phyloP scores from a whole-genome alignment of 2,113 vertebrate genomes.

The Pelobates fuscus region DNA sequence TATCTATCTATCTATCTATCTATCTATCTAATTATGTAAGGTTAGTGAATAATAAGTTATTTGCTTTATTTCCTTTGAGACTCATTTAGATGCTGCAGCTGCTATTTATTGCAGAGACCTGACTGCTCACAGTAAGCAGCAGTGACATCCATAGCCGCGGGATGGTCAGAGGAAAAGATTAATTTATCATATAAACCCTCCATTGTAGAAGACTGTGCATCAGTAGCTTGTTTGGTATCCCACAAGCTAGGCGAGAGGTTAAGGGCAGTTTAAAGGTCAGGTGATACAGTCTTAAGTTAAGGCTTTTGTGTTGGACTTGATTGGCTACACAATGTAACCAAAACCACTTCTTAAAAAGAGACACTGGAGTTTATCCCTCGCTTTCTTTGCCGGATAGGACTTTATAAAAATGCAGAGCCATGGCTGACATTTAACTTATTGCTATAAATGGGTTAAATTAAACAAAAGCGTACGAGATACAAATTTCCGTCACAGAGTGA shows the following conservation, averaged over 20 bases:
- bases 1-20: not conserved
- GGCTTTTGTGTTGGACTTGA: slow-evolving; percentile 8
- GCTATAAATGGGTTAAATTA: not conserved
- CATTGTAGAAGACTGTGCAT: slow-evolving; percentile 22
- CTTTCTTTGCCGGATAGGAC: not conserved
- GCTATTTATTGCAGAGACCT: slow-evolving; percentile 6
- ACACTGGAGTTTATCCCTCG: not conserved
- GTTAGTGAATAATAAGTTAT: slow-evolving; percentile 17
- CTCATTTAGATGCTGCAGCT: slow-evolving; percentile 19
- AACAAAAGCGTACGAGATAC: not conserved
- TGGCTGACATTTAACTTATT: not conserved
- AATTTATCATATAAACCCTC: slow-evolving; percentile 32
- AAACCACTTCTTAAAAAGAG: not conserved
- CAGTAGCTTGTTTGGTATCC: slow-evolving; percentile 33
- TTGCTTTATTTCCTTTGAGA: slow-evolving; percentile 18
- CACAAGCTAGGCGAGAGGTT: slow-evolving; percentile 19
- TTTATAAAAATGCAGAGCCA: not conserved
- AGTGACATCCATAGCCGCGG: slow-evolving; percentile 8
- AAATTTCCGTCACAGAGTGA: not conserved
- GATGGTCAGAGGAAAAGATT: slow-evolving; percentile 28
- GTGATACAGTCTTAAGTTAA: slow-evolving; percentile 26
- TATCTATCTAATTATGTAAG: slow-evolving; percentile 1
- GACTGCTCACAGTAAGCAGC: not conserved
- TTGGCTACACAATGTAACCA: not conserved
- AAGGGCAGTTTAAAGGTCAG: slow-evolving; percentile 35